phyloP scores from a whole-genome alignment of 2,797 vertebrate species.

The Enteromius anoplus region DNA sequence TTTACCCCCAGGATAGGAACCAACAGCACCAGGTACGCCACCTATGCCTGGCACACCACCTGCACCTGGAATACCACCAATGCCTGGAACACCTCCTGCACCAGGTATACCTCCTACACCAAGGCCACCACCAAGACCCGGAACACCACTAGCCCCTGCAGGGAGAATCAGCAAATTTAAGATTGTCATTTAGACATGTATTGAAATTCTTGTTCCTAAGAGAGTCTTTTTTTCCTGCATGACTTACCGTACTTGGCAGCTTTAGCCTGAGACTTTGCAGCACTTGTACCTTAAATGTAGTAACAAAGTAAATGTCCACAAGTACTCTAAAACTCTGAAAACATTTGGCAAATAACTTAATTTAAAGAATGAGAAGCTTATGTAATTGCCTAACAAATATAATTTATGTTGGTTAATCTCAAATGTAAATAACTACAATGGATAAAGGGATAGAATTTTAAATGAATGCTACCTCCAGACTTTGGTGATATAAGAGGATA shows the following conservation, averaged over 20 bases:
- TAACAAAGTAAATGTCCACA: background rate
- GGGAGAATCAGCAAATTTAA: slow-evolving; percentile 20
- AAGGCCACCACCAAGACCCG: slow-evolving; percentile 34
- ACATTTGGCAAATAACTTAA: background rate
- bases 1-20: slow-evolving; percentile 55
- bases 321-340: background rate
- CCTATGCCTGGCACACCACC: slow-evolving; percentile 49
- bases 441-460: background rate
- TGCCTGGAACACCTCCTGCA: slow-evolving; percentile 23
- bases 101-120: slow-evolving; percentile 38
- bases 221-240: slow-evolving; percentile 1
- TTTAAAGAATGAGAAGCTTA: background rate
- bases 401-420: background rate
- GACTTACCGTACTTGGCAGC: slow-evolving; percentile 78
- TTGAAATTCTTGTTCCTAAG: background rate
- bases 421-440: background rate
- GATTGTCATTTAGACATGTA: background rate
- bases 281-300: slow-evolving; percentile 64
- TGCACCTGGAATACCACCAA: slow-evolving; percentile 42
- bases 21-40: slow-evolving; percentile 1
- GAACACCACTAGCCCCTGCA: slow-evolving; percentile 29
- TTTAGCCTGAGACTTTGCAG: slow-evolving; percentile 74
- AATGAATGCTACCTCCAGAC: slow-evolving; percentile 81
- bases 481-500: slow-evolving; percentile 96
- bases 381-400: background rate